Percentiles rank a stretch among this genome's conserved stretches.
Evolutionary conservation across 2,113 vertebrate genomes (phyloP).

Genomic region (Hydrolagus affinis): DNA sequence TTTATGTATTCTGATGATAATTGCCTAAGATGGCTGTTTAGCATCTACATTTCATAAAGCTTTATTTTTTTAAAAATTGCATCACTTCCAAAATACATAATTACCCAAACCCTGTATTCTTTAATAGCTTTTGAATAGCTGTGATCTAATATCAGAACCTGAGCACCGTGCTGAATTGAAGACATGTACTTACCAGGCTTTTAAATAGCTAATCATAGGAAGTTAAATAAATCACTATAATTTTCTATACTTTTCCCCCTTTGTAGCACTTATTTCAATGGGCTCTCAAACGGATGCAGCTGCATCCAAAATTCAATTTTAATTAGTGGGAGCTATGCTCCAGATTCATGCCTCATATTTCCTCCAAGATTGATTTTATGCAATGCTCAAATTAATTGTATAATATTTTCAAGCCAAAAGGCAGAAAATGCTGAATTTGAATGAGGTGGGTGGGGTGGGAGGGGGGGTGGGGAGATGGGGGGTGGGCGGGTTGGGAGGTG

Average conservation of each 20-base stretch:
- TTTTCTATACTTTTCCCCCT: neutral
- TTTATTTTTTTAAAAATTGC: neutral
- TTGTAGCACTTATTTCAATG: constrained; percentile 35
- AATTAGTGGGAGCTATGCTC: neutral
- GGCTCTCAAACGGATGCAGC: constrained; percentile 34
- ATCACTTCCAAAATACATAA: neutral
- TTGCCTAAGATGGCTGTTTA: neutral
- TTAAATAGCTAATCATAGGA: neutral
- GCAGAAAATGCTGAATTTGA: constrained; percentile 13
- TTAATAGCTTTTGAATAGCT: neutral
- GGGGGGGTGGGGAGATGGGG: no score
- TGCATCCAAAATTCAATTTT: constrained; percentile 33
- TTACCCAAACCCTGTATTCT: neutral
- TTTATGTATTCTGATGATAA: neutral
- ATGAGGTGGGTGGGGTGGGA: no score
- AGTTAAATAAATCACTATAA: neutral
- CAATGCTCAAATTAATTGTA: constrained; percentile 25
- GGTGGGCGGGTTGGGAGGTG: no score
- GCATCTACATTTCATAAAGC: neutral
- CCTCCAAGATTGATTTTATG: constrained; percentile 9
- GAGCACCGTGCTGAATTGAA: neutral
- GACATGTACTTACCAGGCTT: neutral
- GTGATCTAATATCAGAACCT: neutral
- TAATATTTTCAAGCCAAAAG: constrained; percentile 17
- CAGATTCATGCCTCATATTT: neutral